Evolutionary conservation across 2,888 invertebrate species (phyloP), one percentile per base, ranked within the genome.

Genomic region (Vesta saturnalis): DNA sequence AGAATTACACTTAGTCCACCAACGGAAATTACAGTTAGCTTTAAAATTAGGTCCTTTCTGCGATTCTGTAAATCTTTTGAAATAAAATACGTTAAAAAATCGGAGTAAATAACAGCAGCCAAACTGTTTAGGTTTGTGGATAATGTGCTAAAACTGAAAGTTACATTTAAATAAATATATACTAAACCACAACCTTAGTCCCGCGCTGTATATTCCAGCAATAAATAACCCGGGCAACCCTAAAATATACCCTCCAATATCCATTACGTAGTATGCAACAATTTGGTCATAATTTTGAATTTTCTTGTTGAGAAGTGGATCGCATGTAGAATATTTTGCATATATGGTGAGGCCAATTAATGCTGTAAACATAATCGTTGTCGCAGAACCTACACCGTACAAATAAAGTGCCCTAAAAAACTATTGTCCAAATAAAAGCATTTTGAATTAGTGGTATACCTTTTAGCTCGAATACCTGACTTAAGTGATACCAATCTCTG

Each of bases 161-260:
- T 43, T 43, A 47, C 1, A 16, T 86, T 80, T 0, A 5, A 23
- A 23, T 88, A 86, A 14, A 8, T 16, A 14, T 1, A 14, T 47
- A 6, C 1, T 6, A 1, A 47, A 15, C n/a, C 6, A 16, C 15
- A 89, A 89, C 87, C 87, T 89, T 18, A 92, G 85, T 0, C 91
- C 91, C 0, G 92, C 91, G 76, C 90, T 90, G 74, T 92, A 91
- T 47, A 92, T 86, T n/a, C 92, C 89, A 19, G 92, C 91, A 0
- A 92, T 87, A 75, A 93, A 92, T 56, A 92, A 85, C 1, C 92
- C 93, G 18, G 92, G 89, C 46, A 93, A 85, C 0, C 92, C 92
- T 10, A 89, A 89, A 73, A 90, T 86, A 79, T 87, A 83, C 0
- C 84, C 83, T 0, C 91, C 86, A 19, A 89, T 84, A 72, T 90